Conservation (phyloP, 2,797 vertebrate genomes). For the Atherinosoma microstoma region DNA sequence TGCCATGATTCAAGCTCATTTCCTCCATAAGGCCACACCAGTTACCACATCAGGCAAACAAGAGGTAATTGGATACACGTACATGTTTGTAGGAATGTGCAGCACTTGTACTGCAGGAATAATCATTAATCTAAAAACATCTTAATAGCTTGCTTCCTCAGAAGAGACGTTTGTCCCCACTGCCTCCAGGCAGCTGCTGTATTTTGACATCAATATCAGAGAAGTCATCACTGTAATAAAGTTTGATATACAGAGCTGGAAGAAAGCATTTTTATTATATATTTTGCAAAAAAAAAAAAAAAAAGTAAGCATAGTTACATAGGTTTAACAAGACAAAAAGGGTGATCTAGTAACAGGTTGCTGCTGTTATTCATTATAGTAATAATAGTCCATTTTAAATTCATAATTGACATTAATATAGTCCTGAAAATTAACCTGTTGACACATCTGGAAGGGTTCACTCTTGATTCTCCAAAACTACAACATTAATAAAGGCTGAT, state of each 20-base stretch:
- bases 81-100: not conserved
- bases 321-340: not conserved
- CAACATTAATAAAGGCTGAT: too few species aligned
- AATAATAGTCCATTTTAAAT: too few species aligned
- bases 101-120: conserved; percentile 7
- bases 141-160: conserved; percentile 40
- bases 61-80: conserved; percentile 15
- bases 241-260: conserved; percentile 28
- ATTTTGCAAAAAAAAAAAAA: conserved; percentile 2
- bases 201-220: conserved; percentile 17
- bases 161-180: conserved; percentile 15
- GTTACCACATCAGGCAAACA: conserved; percentile 33
- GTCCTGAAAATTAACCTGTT: not conserved
- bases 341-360: not conserved
- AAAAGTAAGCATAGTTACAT: not conserved
- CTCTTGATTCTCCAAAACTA: not conserved
- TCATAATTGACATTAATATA: not conserved
- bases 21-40: conserved; percentile 20
- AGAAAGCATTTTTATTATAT: conserved; percentile 15
- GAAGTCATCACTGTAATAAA: conserved; percentile 48
- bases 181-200: conserved; percentile 11
- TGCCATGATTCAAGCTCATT: conserved; percentile 15
- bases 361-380: not conserved
- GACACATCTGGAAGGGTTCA: not conserved
- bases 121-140: conserved; percentile 25